phyloP scores from a whole-genome alignment of 2,888 invertebrate species.

The Iselma pallidipennis region DNA sequence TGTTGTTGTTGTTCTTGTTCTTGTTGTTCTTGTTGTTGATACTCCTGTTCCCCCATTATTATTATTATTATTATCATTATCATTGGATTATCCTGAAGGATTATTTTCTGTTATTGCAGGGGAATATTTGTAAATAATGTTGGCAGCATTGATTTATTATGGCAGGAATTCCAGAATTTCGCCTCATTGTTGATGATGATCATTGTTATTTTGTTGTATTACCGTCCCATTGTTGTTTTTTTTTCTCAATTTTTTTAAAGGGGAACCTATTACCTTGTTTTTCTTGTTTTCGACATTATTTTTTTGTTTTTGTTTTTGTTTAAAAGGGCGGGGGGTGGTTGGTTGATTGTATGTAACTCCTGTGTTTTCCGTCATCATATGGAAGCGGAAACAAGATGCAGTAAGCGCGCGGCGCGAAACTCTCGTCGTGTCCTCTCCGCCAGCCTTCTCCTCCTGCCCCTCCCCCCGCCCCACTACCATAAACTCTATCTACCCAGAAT shows the following conservation, averaged over 20 bases:
- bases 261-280: too few species aligned
- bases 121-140: neutral
- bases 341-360: too few species aligned
- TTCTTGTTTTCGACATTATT: conserved; percentile 11
- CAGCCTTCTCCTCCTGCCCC: conserved; percentile 21
- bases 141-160: neutral
- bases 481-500: conserved; percentile 27
- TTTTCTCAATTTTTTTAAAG: too few species aligned
- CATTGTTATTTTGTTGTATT: too few species aligned
- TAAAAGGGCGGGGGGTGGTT: too few species aligned
- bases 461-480: conserved; percentile 36
- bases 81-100: neutral
- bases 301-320: too few species aligned
- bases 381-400: conserved; percentile 56
- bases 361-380: conserved; percentile 37
- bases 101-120: neutral
- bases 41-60: neutral
- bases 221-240: neutral
- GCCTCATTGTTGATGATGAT: neutral
- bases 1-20: neutral
- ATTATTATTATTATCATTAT: neutral
- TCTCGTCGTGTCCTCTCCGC: conserved; percentile 43
- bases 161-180: neutral
- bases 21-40: neutral
- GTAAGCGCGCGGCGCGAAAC: conserved; percentile 54